These are phyloP conservation scores for Drosophila equinoxialis DNA, from an alignment of 1,140 invertebrate species.

Conservation along the genomic window DNA sequence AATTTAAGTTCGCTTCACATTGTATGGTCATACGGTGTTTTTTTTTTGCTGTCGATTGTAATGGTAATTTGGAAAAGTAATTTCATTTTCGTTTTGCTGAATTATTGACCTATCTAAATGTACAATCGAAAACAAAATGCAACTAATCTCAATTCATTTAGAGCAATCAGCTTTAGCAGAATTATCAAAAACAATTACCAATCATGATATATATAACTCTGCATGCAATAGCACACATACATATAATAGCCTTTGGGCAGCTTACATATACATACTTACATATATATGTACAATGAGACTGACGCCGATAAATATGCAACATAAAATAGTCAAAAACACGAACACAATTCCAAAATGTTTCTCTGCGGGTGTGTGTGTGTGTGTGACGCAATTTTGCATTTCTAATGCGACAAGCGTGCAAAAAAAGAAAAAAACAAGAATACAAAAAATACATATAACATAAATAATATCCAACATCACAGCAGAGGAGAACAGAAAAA, in stretches of 20 bases:
- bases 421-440: slow-evolving; percentile 56
- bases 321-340: slow-evolving; percentile 40
- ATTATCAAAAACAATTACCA: slow-evolving; percentile 10
- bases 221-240: background rate
- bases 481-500: slow-evolving; percentile 29
- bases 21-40: no score
- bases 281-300: slow-evolving; percentile 31
- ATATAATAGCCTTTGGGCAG: background rate
- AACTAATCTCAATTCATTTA: slow-evolving; percentile 9
- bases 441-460: slow-evolving; percentile 65
- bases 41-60: no score
- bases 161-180: slow-evolving; percentile 1
- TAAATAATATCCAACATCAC: slow-evolving; percentile 60
- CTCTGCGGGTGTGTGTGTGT: slow-evolving; percentile 2
- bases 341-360: slow-evolving; percentile 32
- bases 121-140: slow-evolving; percentile 2
- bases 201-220: background rate
- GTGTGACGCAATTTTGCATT: slow-evolving; percentile 69
- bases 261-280: background rate
- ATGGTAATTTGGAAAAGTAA: no score
- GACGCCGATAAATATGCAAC: slow-evolving; percentile 70
- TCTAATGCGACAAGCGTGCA: slow-evolving; percentile 70
- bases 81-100: background rate
- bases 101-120: slow-evolving; percentile 1
- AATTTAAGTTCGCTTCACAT: no score